Conservation (phyloP, 2,113 vertebrate genomes). For the Tautogolabrus adspersus region DNA sequence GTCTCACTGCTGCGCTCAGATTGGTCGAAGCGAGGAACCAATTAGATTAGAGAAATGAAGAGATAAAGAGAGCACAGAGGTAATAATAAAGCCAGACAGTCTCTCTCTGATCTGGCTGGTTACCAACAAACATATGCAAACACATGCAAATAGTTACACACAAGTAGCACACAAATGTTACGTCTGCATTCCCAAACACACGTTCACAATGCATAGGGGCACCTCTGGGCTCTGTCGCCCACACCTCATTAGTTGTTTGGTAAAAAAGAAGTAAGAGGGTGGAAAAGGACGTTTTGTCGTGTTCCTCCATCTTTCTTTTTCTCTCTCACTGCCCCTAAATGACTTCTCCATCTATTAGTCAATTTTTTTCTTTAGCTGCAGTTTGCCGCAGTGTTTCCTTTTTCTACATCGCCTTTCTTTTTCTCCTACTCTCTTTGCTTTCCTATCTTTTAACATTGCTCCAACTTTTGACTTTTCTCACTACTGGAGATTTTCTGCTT, state of each 20-base stretch:
- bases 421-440: background rate
- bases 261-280: slow-evolving; percentile 7
- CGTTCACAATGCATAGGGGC: background rate
- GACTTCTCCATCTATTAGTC: slow-evolving; percentile 59
- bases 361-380: slow-evolving; percentile 24
- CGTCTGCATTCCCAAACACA: background rate
- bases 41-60: slow-evolving; percentile 44
- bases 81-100: slow-evolving; percentile 13
- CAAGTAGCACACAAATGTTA: background rate
- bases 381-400: slow-evolving; percentile 29
- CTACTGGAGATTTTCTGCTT: slow-evolving; percentile 15
- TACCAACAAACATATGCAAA: slow-evolving; percentile 4
- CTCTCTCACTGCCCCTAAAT: slow-evolving; percentile 28
- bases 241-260: slow-evolving; percentile 54
- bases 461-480: background rate
- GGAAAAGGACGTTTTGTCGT: slow-evolving; percentile 30
- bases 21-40: slow-evolving; percentile 48
- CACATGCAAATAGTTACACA: background rate
- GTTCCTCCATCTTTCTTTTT: slow-evolving; percentile 1
- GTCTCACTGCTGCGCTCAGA: slow-evolving; percentile 27
- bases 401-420: slow-evolving; percentile 4
- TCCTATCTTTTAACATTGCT: slow-evolving; percentile 30
- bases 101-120: background rate
- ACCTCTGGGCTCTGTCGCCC: slow-evolving; percentile 36
- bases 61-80: slow-evolving; percentile 13